Base-by-base conservation (phyloP, 2,888 invertebrate genomes). In the Cheilosia scutellata region DNA sequence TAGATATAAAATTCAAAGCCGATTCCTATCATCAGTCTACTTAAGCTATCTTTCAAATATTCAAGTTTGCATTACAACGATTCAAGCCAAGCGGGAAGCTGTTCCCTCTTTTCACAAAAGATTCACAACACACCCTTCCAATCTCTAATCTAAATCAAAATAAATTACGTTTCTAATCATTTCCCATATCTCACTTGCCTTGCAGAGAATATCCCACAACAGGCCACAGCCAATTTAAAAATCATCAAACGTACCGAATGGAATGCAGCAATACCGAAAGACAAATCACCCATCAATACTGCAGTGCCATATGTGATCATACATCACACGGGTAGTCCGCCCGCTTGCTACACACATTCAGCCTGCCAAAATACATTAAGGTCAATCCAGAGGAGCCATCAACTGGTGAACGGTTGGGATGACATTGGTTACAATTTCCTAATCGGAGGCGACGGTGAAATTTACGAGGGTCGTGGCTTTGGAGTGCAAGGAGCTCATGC, bases 381-480 rank as follows among this genome's bases (percentile, higher is more conserved):
- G 71, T 91, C 91, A 58, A 95, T 95, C 94, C 95, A 95, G 90
- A 91, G 91, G 11, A 93, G 93, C 82, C 95, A 95, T 89, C 94
- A 93, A 88, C 92, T 93, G 74, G 89, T 92, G 78, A 51, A 53
- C 29, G 66, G 66, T 11, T 42, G 40, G 53, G 53, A 40, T 51
- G 66, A 66, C 53, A 66, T 66, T 40, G 66, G 95, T 3, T 93
- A 89, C 90, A 95, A 94, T 89, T 96, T 95, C 90, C 94, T 94
- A 44, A 93, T 95, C 37, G 96, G 96, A 5, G 94, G 95, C 11
- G 95, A 96, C 87, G 95, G 95, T 0, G 92, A 93, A 0, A 94
- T 93, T 0, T 95, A 95, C 91, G 94, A 94, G 88, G 95, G 95
- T 2, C 93, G 95, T 13, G 95, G 95, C 0, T 96, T 95, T 95